Percentiles rank a stretch among this genome's conserved stretches.
Conservation (phyloP, 2,888 invertebrate species). For the Euphydryas editha region DNA sequence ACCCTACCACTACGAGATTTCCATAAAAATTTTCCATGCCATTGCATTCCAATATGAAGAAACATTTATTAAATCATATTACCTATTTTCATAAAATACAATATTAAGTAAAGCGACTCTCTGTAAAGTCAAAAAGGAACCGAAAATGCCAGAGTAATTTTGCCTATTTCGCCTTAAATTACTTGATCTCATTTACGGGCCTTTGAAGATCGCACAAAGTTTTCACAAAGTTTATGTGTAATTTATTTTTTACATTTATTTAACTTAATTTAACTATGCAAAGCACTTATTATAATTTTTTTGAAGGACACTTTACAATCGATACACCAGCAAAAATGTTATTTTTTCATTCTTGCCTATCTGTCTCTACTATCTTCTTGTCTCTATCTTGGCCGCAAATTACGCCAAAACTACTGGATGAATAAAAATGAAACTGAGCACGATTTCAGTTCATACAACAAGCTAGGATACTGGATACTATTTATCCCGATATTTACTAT, state of each 20-base stretch:
- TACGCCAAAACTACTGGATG: too few relatives aligned
- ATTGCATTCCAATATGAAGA: slow-evolving; percentile 50
- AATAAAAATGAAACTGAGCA: too few relatives aligned
- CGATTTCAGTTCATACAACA: too few relatives aligned
- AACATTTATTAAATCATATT: slow-evolving; percentile 46
- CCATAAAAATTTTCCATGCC: slow-evolving; percentile 63
- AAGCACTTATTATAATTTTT: slow-evolving; percentile 45
- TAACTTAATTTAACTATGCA: slow-evolving; percentile 62
- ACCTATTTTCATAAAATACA: slow-evolving; percentile 46
- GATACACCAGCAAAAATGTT: too few relatives aligned
- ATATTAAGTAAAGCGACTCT: slow-evolving; percentile 49
- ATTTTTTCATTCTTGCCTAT: neutral
- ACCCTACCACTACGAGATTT: slow-evolving; percentile 56
- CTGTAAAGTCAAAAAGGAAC: slow-evolving; percentile 64
- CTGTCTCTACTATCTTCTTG: too few relatives aligned
- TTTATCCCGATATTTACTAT: too few relatives aligned
- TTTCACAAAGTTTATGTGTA: slow-evolving; percentile 76
- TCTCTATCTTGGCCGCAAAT: too few relatives aligned
- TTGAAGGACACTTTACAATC: neutral
- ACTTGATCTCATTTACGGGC: slow-evolving; percentile 79
- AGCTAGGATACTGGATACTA: too few relatives aligned
- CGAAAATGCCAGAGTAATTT: slow-evolving; percentile 75
- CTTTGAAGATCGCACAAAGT: slow-evolving; percentile 79
- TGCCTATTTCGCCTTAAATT: slow-evolving; percentile 79
- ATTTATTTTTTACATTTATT: slow-evolving; percentile 79